phyloP scores from a whole-genome alignment of 2,888 invertebrate genomes.

The Tyria jacobaeae region DNA sequence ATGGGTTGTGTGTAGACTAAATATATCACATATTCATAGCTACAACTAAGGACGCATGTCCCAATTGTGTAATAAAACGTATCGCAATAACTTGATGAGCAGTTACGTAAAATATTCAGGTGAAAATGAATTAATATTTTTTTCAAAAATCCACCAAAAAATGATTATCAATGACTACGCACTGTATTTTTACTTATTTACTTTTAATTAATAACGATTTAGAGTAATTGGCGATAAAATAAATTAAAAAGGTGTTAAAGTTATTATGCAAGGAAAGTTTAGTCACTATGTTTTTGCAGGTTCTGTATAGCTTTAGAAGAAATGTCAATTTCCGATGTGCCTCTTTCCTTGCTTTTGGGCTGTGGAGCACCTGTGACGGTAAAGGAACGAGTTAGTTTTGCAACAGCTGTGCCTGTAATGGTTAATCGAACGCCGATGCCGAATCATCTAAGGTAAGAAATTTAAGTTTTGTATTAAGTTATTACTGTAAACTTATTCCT shows the following conservation, averaged over 20 bases:
- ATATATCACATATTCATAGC: too few relatives aligned
- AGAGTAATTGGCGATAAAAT: not conserved
- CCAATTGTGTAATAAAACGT: not conserved
- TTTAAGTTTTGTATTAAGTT: not conserved
- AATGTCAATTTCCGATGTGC: slow-evolving; percentile 84
- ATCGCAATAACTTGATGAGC: not conserved
- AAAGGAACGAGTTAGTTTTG: slow-evolving; percentile 67
- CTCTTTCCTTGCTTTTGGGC: slow-evolving; percentile 88
- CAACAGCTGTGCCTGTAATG: slow-evolving; percentile 64
- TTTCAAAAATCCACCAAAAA: too few relatives aligned
- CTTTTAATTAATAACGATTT: not conserved
- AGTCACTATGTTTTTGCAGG: slow-evolving; percentile 58
- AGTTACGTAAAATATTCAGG: not conserved
- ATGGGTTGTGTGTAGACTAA: too few relatives aligned
- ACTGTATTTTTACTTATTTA: not conserved
- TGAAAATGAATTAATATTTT: not conserved
- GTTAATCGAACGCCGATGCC: slow-evolving; percentile 63
- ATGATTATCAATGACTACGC: not conserved
- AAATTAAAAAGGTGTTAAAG: not conserved
- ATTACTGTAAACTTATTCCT: too few relatives aligned
- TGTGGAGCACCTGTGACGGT: slow-evolving; percentile 72
- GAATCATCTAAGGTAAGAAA: slow-evolving; percentile 62
- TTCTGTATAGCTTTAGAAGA: slow-evolving; percentile 90
- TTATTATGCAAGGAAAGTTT: not conserved
- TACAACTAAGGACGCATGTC: too few relatives aligned